These are phyloP conservation scores for Hippocampus comes DNA, from an alignment of 2,113 vertebrate species.

Conservation along the genomic window DNA sequence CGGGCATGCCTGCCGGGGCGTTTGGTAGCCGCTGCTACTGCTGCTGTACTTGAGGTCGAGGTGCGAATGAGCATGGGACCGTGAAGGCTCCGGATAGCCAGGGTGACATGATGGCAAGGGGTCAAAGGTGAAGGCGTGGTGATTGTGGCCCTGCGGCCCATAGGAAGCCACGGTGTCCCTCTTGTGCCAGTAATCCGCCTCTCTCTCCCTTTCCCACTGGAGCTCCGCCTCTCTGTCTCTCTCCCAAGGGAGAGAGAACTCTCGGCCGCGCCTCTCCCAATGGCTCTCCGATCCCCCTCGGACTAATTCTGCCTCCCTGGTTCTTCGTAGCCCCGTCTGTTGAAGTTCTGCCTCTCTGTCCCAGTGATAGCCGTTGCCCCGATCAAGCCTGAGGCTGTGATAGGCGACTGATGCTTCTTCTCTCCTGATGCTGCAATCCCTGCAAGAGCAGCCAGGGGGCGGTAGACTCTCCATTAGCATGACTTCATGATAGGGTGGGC, in stretches of 20 bases:
- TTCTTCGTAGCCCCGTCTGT: constrained; percentile 60
- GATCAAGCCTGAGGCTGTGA: constrained; percentile 74
- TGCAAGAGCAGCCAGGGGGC: constrained; percentile 72
- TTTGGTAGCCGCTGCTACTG: constrained; percentile 75
- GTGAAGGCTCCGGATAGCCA: constrained; percentile 67
- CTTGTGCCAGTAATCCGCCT: constrained; percentile 74
- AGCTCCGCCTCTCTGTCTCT: constrained; percentile 72
- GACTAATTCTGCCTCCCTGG: constrained; percentile 53
- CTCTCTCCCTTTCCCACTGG: constrained; percentile 74
- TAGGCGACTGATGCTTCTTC: constrained; percentile 71
- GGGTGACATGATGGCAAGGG: constrained; percentile 74
- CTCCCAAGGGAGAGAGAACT: constrained; percentile 75
- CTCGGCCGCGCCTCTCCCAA: constrained; percentile 69
- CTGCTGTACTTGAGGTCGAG: constrained; percentile 80
- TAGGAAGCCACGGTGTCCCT: constrained; percentile 71
- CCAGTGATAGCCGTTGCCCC: constrained; percentile 69
- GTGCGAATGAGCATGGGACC: constrained; percentile 69
- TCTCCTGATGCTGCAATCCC: constrained; percentile 75
- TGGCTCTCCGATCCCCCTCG: constrained; percentile 62
- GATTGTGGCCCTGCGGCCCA: constrained; percentile 66
- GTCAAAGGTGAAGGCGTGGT: constrained; percentile 73
- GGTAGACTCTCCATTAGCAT: constrained; percentile 75
- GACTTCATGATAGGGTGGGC: constrained; percentile 76
- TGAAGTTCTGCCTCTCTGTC: constrained; percentile 70
- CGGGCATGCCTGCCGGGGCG: constrained; percentile 68